A percentile compares a stretch with the other conserved stretches of the same genome.
These are phyloP conservation scores for Pangasianodon hypophthalmus DNA, from an alignment of 2,113 vertebrate species.

Conservation along the genomic window DNA sequence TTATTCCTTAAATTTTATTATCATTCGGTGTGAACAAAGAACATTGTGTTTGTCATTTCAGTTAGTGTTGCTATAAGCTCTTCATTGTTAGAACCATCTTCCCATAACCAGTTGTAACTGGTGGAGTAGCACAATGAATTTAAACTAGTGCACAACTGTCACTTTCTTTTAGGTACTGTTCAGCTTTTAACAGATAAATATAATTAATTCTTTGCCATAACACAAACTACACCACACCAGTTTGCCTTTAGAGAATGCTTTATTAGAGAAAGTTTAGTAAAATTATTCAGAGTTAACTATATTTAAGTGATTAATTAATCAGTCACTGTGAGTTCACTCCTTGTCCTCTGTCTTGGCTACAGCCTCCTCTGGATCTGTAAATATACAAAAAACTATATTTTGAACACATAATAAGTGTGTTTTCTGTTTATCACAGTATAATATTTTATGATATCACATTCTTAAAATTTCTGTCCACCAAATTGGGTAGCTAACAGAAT, in stretches of 20 bases:
- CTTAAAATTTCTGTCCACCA: neutral
- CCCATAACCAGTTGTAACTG: too few species aligned
- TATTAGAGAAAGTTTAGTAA: neutral
- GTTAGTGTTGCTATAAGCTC: too few species aligned
- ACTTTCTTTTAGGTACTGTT: too few species aligned
- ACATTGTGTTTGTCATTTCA: too few species aligned
- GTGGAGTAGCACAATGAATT: too few species aligned
- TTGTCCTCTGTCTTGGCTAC: neutral
- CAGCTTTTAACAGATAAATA: neutral
- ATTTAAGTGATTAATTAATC: neutral
- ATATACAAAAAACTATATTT: neutral
- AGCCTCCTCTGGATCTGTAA: neutral
- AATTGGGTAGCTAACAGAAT: neutral
- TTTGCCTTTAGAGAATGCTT: slow-evolving; percentile 15
- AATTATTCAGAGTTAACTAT: neutral
- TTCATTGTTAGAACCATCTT: too few species aligned
- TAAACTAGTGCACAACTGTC: too few species aligned
- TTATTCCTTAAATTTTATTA: too few species aligned
- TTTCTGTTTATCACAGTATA: neutral
- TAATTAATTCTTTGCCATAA: neutral
- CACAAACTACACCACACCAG: neutral
- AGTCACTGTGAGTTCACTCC: slow-evolving; percentile 6
- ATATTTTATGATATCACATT: neutral
- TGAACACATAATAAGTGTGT: neutral
- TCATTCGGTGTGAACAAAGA: too few species aligned